A percentile compares a stretch with the other conserved stretches of the same genome.
phyloP scores from a whole-genome alignment of 2,888 invertebrate species.

The Pseudanteris insignis region DNA sequence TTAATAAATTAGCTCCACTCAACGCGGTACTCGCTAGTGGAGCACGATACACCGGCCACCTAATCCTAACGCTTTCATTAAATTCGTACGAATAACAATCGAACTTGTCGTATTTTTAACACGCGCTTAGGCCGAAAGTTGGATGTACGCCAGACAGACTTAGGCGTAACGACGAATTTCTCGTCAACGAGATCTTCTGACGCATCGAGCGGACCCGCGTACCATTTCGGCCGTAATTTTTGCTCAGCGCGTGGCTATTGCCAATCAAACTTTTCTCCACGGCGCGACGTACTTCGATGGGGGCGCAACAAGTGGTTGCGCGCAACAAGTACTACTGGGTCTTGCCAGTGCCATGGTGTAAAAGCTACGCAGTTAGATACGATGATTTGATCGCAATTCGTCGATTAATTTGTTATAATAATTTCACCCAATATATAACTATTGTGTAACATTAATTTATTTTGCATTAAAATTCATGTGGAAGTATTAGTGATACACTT shows the following conservation, averaged over 20 bases:
- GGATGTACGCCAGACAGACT: slow-evolving; percentile 24
- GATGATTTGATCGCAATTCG: slow-evolving; percentile 22
- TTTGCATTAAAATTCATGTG: no score
- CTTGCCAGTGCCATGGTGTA: no score
- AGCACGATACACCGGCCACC: slow-evolving; percentile 6
- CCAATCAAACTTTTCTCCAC: slow-evolving; percentile 59
- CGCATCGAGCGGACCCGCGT: slow-evolving; percentile 19
- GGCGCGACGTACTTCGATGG: slow-evolving; percentile 62
- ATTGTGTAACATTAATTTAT: no score
- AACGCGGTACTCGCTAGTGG: slow-evolving; percentile 50
- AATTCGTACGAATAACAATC: slow-evolving; percentile 16
- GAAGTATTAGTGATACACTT: no score
- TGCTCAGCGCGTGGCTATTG: slow-evolving; percentile 56
- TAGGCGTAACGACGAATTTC: slow-evolving; percentile 1
- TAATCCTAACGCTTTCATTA: slow-evolving; percentile 22
- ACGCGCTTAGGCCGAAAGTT: background rate
- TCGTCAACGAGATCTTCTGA: slow-evolving; percentile 50
- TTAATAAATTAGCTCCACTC: slow-evolving; percentile 54
- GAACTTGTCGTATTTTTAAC: slow-evolving; percentile 23
- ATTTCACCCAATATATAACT: no score
- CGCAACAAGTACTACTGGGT: slow-evolving; percentile 61
- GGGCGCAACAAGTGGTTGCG: slow-evolving; percentile 62
- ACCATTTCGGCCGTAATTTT: slow-evolving; percentile 29
- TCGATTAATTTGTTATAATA: no score
- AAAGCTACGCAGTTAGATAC: no score